These are phyloP conservation scores for Doryteuthis pealeii DNA, from an alignment of 1,140 invertebrate species.

Conservation along the genomic window DNA sequence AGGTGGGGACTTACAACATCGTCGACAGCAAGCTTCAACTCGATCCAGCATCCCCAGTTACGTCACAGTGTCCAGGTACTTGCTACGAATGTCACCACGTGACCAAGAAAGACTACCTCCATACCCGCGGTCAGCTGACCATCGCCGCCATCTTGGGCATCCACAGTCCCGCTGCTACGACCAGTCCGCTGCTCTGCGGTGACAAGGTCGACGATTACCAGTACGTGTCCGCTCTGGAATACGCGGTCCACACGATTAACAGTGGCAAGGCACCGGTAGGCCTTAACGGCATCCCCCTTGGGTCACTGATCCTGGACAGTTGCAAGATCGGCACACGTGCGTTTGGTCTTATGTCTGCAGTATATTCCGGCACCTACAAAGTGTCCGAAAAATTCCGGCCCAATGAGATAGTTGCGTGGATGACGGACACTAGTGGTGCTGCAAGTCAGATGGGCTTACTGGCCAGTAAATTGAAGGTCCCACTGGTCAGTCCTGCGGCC, in stretches of 20 bases:
- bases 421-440: slow-evolving; percentile 41
- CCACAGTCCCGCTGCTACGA: slow-evolving; percentile 21
- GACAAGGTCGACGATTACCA: slow-evolving; percentile 60
- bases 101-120: slow-evolving; percentile 24
- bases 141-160: slow-evolving; percentile 46
- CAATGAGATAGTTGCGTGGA: slow-evolving; percentile 37
- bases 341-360: slow-evolving; percentile 34
- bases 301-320: slow-evolving; percentile 44
- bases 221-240: slow-evolving; percentile 77
- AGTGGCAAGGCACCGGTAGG: slow-evolving; percentile 37
- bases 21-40: slow-evolving; percentile 10
- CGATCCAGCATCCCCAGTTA: background rate
- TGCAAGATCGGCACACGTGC: slow-evolving; percentile 41
- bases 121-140: slow-evolving; percentile 37
- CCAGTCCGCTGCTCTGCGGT: background rate
- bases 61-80: slow-evolving; percentile 27
- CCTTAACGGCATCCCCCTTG: slow-evolving; percentile 41
- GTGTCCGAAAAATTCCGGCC: slow-evolving; percentile 21
- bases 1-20: slow-evolving; percentile 39
- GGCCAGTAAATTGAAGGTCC: slow-evolving; percentile 33
- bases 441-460: slow-evolving; percentile 37
- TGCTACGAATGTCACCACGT: slow-evolving; percentile 44
- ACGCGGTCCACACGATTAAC: slow-evolving; percentile 76
- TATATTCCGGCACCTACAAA: slow-evolving; percentile 37
- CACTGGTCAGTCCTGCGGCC: slow-evolving; percentile 47